Conservation (phyloP, 2,888 invertebrate species). For the Eustalomyia histrio region DNA sequence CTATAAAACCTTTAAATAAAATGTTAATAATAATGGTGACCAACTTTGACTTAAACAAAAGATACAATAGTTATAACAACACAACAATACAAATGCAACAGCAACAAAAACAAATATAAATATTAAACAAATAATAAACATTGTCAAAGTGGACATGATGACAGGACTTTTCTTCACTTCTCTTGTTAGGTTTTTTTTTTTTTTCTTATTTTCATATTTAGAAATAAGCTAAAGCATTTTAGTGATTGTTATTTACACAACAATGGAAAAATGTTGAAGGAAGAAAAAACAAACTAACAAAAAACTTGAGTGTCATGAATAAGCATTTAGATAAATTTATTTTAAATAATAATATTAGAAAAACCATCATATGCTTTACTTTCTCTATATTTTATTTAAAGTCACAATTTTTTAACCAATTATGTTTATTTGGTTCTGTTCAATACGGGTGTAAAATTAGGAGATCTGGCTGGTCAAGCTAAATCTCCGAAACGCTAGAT, state of each 20-base stretch:
- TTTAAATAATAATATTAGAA: neutral
- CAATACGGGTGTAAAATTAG: too few species aligned
- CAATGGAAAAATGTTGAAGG: neutral
- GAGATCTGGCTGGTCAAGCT: too few species aligned
- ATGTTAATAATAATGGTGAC: conserved; percentile 55
- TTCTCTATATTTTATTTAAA: too few species aligned
- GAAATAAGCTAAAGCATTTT: conserved; percentile 17
- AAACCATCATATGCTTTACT: too few species aligned
- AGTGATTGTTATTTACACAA: neutral
- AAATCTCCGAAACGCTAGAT: too few species aligned
- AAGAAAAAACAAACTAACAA: neutral
- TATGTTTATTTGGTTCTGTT: too few species aligned
- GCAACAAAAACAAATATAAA: conserved; percentile 10
- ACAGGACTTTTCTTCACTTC: neutral
- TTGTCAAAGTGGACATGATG: conserved; percentile 32
- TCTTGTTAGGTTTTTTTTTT: conserved; percentile 17
- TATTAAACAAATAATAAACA: conserved; percentile 22
- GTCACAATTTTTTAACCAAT: too few species aligned
- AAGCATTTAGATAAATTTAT: neutral
- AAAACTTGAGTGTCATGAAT: neutral
- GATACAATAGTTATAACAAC: conserved; percentile 37
- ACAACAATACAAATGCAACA: conserved; percentile 28
- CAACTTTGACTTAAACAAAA: conserved; percentile 61
- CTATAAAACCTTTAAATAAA: conserved; percentile 60
- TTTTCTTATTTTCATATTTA: conserved; percentile 1